These are phyloP conservation scores for Apis dorsata DNA, from an alignment of 1,140 invertebrate species.

Conservation along the genomic window DNA sequence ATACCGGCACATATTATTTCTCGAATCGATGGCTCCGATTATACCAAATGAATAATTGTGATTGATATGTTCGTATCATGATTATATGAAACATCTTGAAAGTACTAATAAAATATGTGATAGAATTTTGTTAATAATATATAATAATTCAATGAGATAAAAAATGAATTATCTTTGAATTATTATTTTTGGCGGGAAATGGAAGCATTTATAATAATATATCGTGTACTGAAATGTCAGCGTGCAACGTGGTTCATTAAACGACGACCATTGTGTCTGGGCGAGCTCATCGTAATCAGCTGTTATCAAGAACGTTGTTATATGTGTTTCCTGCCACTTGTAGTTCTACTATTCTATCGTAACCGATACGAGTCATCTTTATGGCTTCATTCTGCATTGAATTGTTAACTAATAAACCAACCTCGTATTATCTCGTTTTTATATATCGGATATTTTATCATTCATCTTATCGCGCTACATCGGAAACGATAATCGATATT, in stretches of 20 bases:
- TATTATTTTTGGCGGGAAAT: slow-evolving; percentile 47
- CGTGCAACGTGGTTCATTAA: slow-evolving; percentile 27
- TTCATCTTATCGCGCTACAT: slow-evolving; percentile 24
- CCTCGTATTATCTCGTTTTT: not conserved
- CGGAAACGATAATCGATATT: slow-evolving; percentile 46
- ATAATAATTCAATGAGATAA: not conserved
- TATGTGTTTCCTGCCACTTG: slow-evolving; percentile 51
- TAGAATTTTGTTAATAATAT: not conserved
- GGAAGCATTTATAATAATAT: not conserved
- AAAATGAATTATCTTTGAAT: not conserved
- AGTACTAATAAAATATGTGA: not conserved
- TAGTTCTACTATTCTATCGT: slow-evolving; percentile 44
- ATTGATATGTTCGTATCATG: slow-evolving; percentile 8
- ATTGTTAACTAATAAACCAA: slow-evolving; percentile 18
- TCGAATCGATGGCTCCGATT: not conserved
- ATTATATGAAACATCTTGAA: slow-evolving; percentile 1
- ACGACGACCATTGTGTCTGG: slow-evolving; percentile 33
- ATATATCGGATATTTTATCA: slow-evolving; percentile 14
- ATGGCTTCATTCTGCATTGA: slow-evolving; percentile 11
- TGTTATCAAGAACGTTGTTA: slow-evolving; percentile 58
- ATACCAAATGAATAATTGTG: not conserved
- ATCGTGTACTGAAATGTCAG: not conserved
- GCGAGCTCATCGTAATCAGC: slow-evolving; percentile 60
- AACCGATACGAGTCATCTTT: slow-evolving; percentile 47
- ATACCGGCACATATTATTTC: slow-evolving; percentile 33